Percentiles rank a stretch among this genome's conserved stretches.
Conservation (phyloP, 2,888 invertebrate species). For the Mesorhabditis sp. region DNA sequence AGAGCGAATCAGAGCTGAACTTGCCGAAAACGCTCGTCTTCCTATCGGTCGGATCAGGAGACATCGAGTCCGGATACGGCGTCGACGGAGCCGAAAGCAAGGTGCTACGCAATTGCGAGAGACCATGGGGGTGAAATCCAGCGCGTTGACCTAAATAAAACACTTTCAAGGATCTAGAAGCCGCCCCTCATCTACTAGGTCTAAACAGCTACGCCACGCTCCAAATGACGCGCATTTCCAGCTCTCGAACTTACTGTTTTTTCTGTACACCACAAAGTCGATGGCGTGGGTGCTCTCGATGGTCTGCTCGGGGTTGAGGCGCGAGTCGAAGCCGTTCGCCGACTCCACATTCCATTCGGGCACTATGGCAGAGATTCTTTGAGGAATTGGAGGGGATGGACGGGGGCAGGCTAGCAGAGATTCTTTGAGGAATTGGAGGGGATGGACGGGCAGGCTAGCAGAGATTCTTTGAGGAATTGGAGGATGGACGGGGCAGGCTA, state of each 20-base stretch:
- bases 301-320: slow-evolving; percentile 23
- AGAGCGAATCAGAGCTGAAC: neutral
- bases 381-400: too few species aligned
- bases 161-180: too few species aligned
- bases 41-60: neutral
- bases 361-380: slow-evolving; percentile 15
- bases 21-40: neutral
- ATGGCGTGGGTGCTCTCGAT: slow-evolving; percentile 21
- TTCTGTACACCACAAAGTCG: slow-evolving; percentile 36
- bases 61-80: too few species aligned
- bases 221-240: too few species aligned
- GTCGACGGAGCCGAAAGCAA: neutral
- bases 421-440: too few species aligned
- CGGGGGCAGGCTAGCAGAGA: too few species aligned
- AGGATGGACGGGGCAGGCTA: too few species aligned
- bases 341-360: slow-evolving; percentile 32
- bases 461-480: too few species aligned
- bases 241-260: slow-evolving; percentile 25
- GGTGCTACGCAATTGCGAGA: neutral
- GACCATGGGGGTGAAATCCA: neutral
- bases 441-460: too few species aligned
- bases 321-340: slow-evolving; percentile 25
- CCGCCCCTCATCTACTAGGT: too few species aligned
- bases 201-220: too few species aligned
- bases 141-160: neutral